Base-by-base conservation (phyloP, 2,797 vertebrate species). In the Lepus oiostolus region DNA sequence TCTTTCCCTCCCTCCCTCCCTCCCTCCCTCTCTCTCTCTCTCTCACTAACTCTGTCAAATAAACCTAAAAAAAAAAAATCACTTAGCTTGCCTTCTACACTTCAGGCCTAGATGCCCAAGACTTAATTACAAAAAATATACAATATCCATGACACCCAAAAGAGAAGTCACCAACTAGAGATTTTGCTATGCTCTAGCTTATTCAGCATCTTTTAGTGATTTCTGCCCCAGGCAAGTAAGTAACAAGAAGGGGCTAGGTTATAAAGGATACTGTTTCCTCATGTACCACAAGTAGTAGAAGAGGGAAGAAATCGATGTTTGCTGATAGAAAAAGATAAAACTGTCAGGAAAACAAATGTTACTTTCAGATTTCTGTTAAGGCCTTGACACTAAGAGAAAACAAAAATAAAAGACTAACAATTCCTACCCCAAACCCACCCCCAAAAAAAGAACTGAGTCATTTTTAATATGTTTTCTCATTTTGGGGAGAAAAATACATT, bases 241-340 rank as follows among this genome's bases (percentile, higher is more conserved):
- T 68, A 79, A 91, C 90, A 74, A 83, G 76, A 95, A 71, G 76
- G 75, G 38, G 16, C 74, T 9, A 22, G 8, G 32, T 84, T 94
- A 47, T 93, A 80, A 6, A 6, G 38, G 72, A 88, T 67, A 72
- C 81, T 60, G 77, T 71, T 95, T 94, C 80, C 28, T 83, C 54
- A 16, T 92, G 90, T 86, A 85, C 65, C 70, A 94, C 3, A 62
- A 94, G 81, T 67, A 79, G 47, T 52, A 94, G 58, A 95, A 85
- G 88, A 95, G 76, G 14, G 21, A 91, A 94, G 75, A 92, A 92
- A 95, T 95, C 93, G 94, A 96, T 95, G 93, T 63, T 81, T 72
- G 47, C 89, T 88, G 94, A 94, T 83, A 21, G 70, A 94, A 95
- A 96, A 80, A 93, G 85, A 85, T 90, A 94, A 96, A 96, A 95